Evolutionary conservation across 1,140 invertebrate genomes (phyloP), one percentile per base, ranked within the genome.

Genomic region (Musca vetustissima): DNA sequence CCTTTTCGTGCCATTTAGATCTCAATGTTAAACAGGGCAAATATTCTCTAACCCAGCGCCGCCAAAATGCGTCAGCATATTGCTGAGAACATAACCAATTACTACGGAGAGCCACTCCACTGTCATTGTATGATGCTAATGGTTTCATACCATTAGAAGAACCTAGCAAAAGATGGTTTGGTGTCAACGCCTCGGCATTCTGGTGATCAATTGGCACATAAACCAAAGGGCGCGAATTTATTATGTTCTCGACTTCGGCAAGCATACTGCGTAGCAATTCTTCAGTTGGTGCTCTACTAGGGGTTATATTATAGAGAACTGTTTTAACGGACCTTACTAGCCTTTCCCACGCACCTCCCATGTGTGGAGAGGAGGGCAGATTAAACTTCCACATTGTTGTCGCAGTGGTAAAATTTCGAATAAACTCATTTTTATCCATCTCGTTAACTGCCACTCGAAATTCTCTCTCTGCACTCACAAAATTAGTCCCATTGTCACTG

Each of bases 381-480:
- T 55, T 55, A 22, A 55, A 55, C 19, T 24, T 17, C 19, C 52
- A 55, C 1, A 7, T 55, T 55, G 52, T 55, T 55, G 4, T 25
- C 4, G 21, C 36, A 50, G 11, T 13, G 21, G 65, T 55, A 17
- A 49, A 36, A 17, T 15, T 19, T 6, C 32, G 28, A 43, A 64
- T 28, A 0, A 48, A 19, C 17, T 64, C 59, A 11, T 67, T 19
- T 19, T 57, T 57, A 14, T 68, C 67, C 2, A 61, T 17, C 8
- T 55, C 36, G 1, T n/a, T 17, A 2, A 19, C 14, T 4, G 17
- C 50, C 14, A 2, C 13, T 15, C 19, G 17, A 19, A 55, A 28
- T n/a, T 68, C 67, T 8, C 19, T 15, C 4, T 68, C 53, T 8
- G 67, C 67, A 9, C 67, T 53, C 3, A 59, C 47, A 53, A 68